These are phyloP conservation scores for Nipponia nippon DNA, from an alignment of 2,113 vertebrate species.

Conservation along the genomic window DNA sequence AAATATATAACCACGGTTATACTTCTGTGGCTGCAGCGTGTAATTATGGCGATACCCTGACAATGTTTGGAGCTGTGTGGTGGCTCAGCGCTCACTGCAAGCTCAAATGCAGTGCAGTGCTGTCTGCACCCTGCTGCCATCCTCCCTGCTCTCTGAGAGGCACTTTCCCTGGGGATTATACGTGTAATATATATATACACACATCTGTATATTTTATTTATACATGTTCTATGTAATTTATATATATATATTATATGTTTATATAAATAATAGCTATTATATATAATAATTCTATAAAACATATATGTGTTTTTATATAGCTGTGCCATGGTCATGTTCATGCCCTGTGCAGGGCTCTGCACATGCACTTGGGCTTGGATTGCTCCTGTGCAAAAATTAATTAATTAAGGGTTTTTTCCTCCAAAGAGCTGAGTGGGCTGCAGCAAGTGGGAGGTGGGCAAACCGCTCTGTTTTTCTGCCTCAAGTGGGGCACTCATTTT, in stretches of 20 bases:
- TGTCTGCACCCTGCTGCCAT: background rate
- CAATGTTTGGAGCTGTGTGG: background rate
- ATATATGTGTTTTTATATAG: background rate
- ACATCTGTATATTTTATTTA: background rate
- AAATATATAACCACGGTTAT: background rate
- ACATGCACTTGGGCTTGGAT: background rate
- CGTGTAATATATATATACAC: too few relatives aligned
- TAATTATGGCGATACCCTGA: background rate
- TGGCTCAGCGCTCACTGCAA: background rate
- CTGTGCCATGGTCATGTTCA: background rate
- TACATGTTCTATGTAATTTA: background rate
- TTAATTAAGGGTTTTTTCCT: background rate
- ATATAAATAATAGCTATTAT: background rate
- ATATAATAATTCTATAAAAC: background rate
- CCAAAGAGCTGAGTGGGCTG: background rate
- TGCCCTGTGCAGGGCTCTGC: background rate
- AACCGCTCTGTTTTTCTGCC: background rate
- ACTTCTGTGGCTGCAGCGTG: rapidly evolving
- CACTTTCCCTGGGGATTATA: background rate
- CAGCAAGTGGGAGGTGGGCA: rapidly evolving
- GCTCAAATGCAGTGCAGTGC: background rate
- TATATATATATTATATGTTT: too few relatives aligned
- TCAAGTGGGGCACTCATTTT: background rate
- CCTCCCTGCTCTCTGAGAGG: background rate
- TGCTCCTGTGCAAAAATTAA: background rate